Evolutionary conservation across 2,797 vertebrate species (phyloP), one percentile per base, ranked within the genome.

Genomic region (Valencia hispanica): DNA sequence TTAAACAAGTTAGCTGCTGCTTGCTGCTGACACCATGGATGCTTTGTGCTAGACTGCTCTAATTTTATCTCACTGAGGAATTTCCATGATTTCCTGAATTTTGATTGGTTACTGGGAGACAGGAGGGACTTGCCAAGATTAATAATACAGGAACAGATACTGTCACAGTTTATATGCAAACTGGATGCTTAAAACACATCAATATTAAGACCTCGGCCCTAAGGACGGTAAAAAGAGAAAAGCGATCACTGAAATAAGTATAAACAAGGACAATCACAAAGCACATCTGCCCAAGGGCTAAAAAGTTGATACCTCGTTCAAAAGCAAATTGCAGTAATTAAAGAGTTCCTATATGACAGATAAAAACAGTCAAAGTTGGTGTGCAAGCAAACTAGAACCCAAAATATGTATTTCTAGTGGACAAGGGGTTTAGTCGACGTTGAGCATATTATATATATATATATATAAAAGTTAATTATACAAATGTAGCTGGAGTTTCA

Each of bases 401-500:
- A 48, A 10, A 45, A 45, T 45, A 45, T 45, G 12, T 45, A 14
- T 10, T 45, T 45, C 45, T 45, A 45, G 45, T 10, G 12, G 45
- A 48, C 47, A 48, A 50, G 17, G 48, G 18, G 20, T 51, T 51
- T 51, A 15, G 11, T 47, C 7, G 50, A 51, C 50, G 8, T 66
- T 15, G 6, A 20, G 11, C 32, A 22, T 4, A 20, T 65, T 36
- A 32, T 65, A 39, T 1, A 61, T 30, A 34, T 27, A 30, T 59
- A 15, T 18, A 61, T 32, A 34, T 30, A 27, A 2, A 63, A 63
- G 18, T 32, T 36, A 51, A 2, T 41, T 50, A 1, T 51, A 51
- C 15, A 11, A 50, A 53, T 8, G 48, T 32, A 65, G 34, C 39
- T 51, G 50, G 75, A 51, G 61, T 57, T 53, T 75, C 66, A 69